Evolutionary conservation across 2,113 vertebrate species (phyloP).

Genomic region (Lophius piscatorius): DNA sequence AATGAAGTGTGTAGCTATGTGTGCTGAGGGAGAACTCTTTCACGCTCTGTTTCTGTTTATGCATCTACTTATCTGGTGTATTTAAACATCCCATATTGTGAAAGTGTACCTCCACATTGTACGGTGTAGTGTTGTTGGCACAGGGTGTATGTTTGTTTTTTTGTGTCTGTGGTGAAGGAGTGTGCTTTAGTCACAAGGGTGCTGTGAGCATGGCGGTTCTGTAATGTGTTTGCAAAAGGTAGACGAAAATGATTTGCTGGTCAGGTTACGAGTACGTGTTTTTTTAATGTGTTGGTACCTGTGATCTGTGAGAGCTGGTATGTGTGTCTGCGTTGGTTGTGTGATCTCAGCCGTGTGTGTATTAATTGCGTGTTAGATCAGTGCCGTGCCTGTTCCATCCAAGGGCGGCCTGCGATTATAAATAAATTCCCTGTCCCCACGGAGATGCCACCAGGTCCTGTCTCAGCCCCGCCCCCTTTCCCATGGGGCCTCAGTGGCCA

Average conservation of each 20-base stretch:
- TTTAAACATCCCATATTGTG: constrained; percentile 40
- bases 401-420: constrained; percentile 86
- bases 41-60: constrained; percentile 42
- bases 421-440: constrained; percentile 92
- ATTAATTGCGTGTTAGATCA: constrained; percentile 97
- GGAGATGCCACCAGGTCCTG: constrained; percentile 93
- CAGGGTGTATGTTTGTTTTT: constrained; percentile 43
- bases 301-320: constrained; percentile 25
- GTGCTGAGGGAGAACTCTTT: constrained; percentile 77
- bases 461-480: constrained; percentile 92
- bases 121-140: constrained; percentile 30
- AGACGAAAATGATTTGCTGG: constrained; percentile 31
- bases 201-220: background rate
- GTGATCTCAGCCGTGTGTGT: constrained; percentile 88
- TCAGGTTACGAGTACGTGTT: constrained; percentile 47
- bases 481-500: constrained; percentile 88
- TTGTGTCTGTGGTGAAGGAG: constrained; percentile 43
- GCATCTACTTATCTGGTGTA: constrained; percentile 41
- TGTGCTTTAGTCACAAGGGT: constrained; percentile 42
- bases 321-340: constrained; percentile 71
- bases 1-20: constrained; percentile 89
- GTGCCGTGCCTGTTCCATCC: constrained; percentile 85
- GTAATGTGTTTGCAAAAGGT: constrained; percentile 75
- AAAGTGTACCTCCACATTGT: constrained; percentile 34
- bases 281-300: constrained; percentile 3